Conservation (phyloP, 2,113 vertebrate species). For the Hippocampus zosterae region DNA sequence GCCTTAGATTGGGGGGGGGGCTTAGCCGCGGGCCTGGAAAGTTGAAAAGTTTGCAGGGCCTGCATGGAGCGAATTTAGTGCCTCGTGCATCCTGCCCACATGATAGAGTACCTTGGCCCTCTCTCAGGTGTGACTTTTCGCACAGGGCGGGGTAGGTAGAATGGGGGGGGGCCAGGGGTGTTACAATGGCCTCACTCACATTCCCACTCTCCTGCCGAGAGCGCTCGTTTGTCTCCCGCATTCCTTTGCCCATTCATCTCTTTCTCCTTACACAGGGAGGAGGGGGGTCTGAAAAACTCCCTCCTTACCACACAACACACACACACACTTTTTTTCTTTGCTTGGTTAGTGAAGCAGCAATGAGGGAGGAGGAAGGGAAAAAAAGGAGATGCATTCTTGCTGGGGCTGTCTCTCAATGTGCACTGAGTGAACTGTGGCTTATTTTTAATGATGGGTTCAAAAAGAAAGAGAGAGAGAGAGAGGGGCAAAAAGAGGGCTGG, state of each 20-base stretch:
- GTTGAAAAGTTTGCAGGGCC: conserved; percentile 52
- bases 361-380: conserved; percentile 42
- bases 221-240: conserved; percentile 65
- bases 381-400: conserved; percentile 60
- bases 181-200: conserved; percentile 56
- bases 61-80: conserved; percentile 58
- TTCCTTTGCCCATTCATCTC: conserved; percentile 71
- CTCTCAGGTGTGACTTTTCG: conserved; percentile 56
- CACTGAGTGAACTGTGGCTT: conserved; percentile 55
- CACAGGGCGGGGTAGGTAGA: conserved; percentile 11
- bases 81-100: conserved; percentile 62
- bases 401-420: conserved; percentile 54
- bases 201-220: conserved; percentile 73
- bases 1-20: neutral
- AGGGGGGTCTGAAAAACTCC: conserved; percentile 45
- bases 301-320: too few species aligned
- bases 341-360: conserved; percentile 73
- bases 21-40: conserved; percentile 38
- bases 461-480: conserved; percentile 20
- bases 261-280: conserved; percentile 48
- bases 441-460: conserved; percentile 69
- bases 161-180: conserved; percentile 1
- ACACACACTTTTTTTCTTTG: conserved; percentile 45
- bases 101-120: neutral
- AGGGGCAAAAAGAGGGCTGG: conserved; percentile 18